Conservation (phyloP, 2,113 vertebrate genomes). For the Sinosuthora webbiana region DNA sequence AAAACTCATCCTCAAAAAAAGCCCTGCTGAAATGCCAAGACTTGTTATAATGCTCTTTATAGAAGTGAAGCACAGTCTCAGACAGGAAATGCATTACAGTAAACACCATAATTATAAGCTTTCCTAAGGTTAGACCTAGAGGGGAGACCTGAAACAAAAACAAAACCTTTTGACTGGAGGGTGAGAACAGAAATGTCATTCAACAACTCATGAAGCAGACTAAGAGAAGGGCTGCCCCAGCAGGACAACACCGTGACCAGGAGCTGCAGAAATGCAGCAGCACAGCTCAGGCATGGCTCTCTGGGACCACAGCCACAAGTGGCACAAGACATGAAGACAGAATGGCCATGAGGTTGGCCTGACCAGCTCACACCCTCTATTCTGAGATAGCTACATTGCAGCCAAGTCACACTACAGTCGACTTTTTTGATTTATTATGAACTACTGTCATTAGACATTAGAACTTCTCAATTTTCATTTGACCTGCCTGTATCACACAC, state of each 20-base stretch:
- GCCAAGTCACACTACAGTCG: neutral
- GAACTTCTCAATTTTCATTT: neutral
- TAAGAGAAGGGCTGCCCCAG: neutral
- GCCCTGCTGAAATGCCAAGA: neutral
- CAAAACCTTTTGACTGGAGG: neutral
- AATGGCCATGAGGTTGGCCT: neutral
- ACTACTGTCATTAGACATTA: neutral
- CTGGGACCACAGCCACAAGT: neutral
- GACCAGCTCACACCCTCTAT: neutral
- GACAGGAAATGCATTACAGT: neutral
- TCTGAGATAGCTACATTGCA: neutral
- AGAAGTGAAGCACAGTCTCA: neutral
- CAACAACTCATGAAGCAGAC: neutral
- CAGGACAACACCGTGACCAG: accelerated
- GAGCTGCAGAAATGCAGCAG: neutral
- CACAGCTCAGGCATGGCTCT: neutral
- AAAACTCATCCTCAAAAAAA: neutral
- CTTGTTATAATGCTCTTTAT: neutral
- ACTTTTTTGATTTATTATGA: neutral
- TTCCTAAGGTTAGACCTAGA: neutral
- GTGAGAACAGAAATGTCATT: neutral
- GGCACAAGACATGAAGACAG: neutral
- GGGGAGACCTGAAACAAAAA: neutral
- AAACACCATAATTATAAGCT: neutral
- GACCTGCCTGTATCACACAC: neutral